phyloP scores from a whole-genome alignment of 2,113 vertebrate genomes.

The Holacanthus passer region DNA sequence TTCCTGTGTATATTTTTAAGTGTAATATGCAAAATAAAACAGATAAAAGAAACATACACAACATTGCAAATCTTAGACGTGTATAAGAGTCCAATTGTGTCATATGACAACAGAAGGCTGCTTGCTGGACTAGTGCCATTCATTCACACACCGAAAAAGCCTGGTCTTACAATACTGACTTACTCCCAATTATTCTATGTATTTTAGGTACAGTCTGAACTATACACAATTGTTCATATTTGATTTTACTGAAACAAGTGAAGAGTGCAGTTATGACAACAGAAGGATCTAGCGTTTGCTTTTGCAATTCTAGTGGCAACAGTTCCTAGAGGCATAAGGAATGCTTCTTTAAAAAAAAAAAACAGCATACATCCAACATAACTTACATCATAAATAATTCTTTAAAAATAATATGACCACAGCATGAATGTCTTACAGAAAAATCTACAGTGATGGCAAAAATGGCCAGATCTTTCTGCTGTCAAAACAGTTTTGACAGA shows the following conservation, averaged over 20 bases:
- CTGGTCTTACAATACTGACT: constrained; percentile 62
- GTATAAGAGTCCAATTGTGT: constrained; percentile 50
- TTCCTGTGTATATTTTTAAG: constrained; percentile 25
- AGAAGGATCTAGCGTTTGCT: constrained; percentile 63
- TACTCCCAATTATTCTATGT: constrained; percentile 47
- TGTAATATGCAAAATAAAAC: constrained; percentile 43
- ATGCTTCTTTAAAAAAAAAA: constrained; percentile 81
- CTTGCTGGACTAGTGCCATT: constrained; percentile 54
- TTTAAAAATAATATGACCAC: constrained; percentile 84
- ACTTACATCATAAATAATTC: constrained; percentile 88
- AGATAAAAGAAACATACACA: constrained; percentile 32
- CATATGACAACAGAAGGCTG: constrained; percentile 26
- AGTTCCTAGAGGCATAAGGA: constrained; percentile 84
- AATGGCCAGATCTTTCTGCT: constrained; percentile 73
- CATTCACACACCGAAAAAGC: constrained; percentile 55
- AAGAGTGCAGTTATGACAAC: constrained; percentile 57
- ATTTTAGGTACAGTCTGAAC: constrained; percentile 46
- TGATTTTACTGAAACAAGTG: constrained; percentile 32
- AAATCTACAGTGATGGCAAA: constrained; percentile 81
- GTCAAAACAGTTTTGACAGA: constrained; percentile 72
- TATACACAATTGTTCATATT: constrained; percentile 37
- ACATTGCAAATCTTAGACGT: constrained; percentile 34
- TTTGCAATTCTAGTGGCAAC: constrained; percentile 80
- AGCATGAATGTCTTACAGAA: constrained; percentile 77
- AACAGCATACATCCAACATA: constrained; percentile 85